These are phyloP conservation scores for Hippolais icterina DNA, from an alignment of 2,113 vertebrate genomes.

Conservation along the genomic window DNA sequence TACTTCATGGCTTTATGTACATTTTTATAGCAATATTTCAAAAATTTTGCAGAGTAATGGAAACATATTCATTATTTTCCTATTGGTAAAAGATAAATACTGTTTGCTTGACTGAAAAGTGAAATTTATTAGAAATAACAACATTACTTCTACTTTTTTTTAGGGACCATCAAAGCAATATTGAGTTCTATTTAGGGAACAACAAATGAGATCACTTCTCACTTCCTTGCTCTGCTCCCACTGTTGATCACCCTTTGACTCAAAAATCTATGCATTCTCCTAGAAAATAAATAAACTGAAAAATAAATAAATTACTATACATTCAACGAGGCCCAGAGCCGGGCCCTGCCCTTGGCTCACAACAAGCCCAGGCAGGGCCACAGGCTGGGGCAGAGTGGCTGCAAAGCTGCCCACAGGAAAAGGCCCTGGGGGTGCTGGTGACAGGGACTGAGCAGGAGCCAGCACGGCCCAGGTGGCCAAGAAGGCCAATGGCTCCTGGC, in stretches of 20 bases:
- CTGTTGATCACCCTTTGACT: background rate
- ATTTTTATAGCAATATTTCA: background rate
- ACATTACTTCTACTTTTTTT: background rate
- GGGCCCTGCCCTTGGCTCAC: accelerated
- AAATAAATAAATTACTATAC: background rate
- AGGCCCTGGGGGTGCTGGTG: background rate
- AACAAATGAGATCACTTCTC: background rate
- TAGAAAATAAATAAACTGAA: background rate
- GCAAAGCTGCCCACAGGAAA: background rate
- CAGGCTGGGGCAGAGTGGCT: background rate
- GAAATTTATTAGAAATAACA: background rate
- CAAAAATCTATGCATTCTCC: background rate
- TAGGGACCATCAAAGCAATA: background rate
- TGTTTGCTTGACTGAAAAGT: background rate
- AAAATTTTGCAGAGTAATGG: background rate
- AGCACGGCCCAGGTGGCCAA: background rate
- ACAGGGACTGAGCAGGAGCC: background rate
- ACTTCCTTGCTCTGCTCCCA: background rate
- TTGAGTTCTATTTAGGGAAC: background rate
- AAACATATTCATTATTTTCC: background rate
- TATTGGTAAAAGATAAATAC: background rate
- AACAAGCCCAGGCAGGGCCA: background rate
- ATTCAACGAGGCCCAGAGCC: background rate
- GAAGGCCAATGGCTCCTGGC: background rate
- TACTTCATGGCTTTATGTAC: background rate